Evolutionary conservation across 2,888 invertebrate species (phyloP).

Genomic region (Lottia gigantea): DNA sequence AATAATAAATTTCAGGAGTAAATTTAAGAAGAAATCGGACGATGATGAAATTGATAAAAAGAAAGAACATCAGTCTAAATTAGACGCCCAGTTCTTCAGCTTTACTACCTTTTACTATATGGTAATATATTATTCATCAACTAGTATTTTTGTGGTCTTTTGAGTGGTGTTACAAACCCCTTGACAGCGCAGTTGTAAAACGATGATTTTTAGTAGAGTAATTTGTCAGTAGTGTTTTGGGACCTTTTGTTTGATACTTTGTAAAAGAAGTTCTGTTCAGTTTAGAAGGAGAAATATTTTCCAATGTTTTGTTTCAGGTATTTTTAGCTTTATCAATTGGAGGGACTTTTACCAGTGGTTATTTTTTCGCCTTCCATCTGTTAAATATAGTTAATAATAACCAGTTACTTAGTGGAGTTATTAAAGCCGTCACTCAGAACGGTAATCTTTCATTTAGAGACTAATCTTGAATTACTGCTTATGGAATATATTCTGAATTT

Average conservation of each 20-base stretch:
- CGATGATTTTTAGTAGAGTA: no score
- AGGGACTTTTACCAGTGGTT: constrained; percentile 62
- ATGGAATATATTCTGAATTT: no score
- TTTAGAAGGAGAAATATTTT: no score
- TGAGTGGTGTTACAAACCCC: no score
- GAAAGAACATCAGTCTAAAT: constrained; percentile 59
- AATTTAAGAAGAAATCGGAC: constrained; percentile 44
- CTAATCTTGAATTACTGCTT: neutral
- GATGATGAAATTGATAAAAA: constrained; percentile 56
- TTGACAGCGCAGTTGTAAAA: no score
- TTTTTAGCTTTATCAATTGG: constrained; percentile 62
- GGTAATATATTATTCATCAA: constrained; percentile 37
- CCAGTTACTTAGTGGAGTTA: constrained; percentile 66
- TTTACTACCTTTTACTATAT: constrained; percentile 65
- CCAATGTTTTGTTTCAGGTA: constrained; percentile 41
- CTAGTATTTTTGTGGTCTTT: no score
- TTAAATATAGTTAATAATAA: constrained; percentile 68
- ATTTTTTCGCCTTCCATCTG: constrained; percentile 68
- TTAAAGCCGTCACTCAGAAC: constrained; percentile 68
- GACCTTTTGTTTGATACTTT: no score
- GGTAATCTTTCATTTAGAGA: constrained; percentile 45
- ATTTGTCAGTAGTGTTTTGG: no score
- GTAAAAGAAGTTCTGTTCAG: no score
- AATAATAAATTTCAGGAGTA: neutral
- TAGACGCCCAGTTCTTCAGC: constrained; percentile 64